These are phyloP conservation scores for western clawed frog (Xenopus tropicalis) DNA, from an alignment of 2,113 vertebrate species.

Conservation along the genomic window UCB_Xtro_10.0 CM004450.2:78337501-78338000, in stretches of 20 bases:
- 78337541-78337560: conserved; percentile 6
- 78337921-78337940: too few relatives aligned
- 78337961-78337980: too few relatives aligned
- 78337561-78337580: conserved; percentile 15
- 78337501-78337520: conserved; percentile 13
- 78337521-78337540: conserved; percentile 20
- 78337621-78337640: conserved; percentile 31
- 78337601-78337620: conserved; percentile 33
- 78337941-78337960: too few relatives aligned
- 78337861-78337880: too few relatives aligned
- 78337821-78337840: too few relatives aligned
- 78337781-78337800: conserved; percentile 35
- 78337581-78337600: conserved; percentile 25
- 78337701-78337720: conserved; percentile 24
- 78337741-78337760: conserved; percentile 37
- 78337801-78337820: conserved; percentile 3
- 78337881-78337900: too few relatives aligned
- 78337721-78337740: conserved; percentile 3
- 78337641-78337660: conserved; percentile 26
- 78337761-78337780: conserved; percentile 32
- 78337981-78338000: too few relatives aligned
- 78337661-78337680: conserved; percentile 29
- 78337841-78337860: too few relatives aligned
- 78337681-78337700: conserved; percentile 25
- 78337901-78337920: too few relatives aligned